These are phyloP conservation scores for Melieria crassipennis DNA, from an alignment of 2,888 invertebrate genomes.

Conservation along the genomic window DNA sequence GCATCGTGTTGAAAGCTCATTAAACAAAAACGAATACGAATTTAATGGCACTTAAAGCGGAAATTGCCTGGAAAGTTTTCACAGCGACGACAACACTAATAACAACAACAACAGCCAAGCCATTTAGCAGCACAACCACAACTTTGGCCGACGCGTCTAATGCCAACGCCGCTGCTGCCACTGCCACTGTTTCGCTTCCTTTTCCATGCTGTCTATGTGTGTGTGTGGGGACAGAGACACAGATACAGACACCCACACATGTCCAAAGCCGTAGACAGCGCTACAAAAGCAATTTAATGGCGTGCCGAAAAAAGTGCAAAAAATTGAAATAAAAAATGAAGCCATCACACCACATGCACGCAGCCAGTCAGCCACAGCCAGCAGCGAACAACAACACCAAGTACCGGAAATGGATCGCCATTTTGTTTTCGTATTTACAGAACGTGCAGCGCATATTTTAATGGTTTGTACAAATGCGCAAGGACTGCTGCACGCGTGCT, in stretches of 20 bases:
- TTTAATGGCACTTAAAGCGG: conserved; percentile 37
- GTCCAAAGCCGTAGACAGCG: too few species aligned
- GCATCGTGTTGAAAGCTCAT: conserved; percentile 39
- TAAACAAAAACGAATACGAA: conserved; percentile 32
- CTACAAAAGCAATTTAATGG: conserved; percentile 19
- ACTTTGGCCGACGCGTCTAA: not conserved
- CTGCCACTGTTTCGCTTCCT: not conserved
- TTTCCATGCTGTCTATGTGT: too few species aligned
- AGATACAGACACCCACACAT: too few species aligned
- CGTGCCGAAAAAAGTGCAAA: conserved; percentile 5
- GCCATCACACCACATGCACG: conserved; percentile 27
- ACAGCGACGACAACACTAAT: conserved; percentile 18
- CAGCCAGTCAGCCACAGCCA: not conserved
- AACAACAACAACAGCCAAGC: not conserved
- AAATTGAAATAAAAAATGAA: conserved; percentile 15
- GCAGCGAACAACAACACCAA: conserved; percentile 3
- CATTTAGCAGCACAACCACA: conserved; percentile 2
- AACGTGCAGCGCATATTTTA: conserved; percentile 36
- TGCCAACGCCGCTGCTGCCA: not conserved
- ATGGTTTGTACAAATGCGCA: conserved; percentile 31
- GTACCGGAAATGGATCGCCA: conserved; percentile 36
- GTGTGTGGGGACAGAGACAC: too few species aligned
- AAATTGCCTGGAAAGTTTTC: conserved; percentile 39
- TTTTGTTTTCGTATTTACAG: conserved; percentile 30
- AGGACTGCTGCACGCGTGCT: too few species aligned